These are phyloP conservation scores for Corbicula japonica DNA, from an alignment of 2,888 invertebrate genomes.

Conservation along the genomic window DNA sequence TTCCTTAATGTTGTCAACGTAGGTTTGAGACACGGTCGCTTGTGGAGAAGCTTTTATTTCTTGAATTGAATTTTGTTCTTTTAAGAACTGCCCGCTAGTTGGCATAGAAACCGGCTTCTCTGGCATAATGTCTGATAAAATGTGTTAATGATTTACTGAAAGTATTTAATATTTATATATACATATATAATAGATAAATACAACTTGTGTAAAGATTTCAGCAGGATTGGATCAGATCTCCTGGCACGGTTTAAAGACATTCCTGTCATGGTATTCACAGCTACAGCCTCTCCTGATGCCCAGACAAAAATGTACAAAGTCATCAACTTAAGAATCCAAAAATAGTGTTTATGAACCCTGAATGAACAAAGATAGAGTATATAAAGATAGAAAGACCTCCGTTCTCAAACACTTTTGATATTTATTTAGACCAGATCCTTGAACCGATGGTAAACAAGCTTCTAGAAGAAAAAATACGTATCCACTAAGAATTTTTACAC, in stretches of 20 bases:
- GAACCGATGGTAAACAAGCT: slow-evolving; percentile 10
- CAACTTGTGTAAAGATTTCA: slow-evolving; percentile 22
- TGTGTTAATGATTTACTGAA: slow-evolving; percentile 56
- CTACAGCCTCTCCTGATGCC: slow-evolving; percentile 49
- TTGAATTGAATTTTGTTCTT: slow-evolving; percentile 61
- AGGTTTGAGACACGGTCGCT: too few species aligned
- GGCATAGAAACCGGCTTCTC: slow-evolving; percentile 46
- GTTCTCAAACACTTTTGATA: slow-evolving; percentile 18
- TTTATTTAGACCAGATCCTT: slow-evolving; percentile 17
- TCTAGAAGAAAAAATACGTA: slow-evolving; percentile 2
- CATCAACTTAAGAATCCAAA: slow-evolving; percentile 37
- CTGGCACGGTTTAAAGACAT: slow-evolving; percentile 23
- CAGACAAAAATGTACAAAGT: slow-evolving; percentile 29
- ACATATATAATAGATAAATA: slow-evolving; percentile 5
- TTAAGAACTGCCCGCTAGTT: slow-evolving; percentile 50
- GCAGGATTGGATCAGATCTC: slow-evolving; percentile 15
- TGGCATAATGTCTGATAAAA: slow-evolving; percentile 23
- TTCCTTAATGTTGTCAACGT: too few species aligned
- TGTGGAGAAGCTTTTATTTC: too few species aligned
- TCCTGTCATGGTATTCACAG: too few species aligned
- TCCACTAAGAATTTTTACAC: slow-evolving; percentile 29
- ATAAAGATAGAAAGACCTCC: too few species aligned
- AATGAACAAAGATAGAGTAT: slow-evolving; percentile 31
- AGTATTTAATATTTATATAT: too few species aligned
- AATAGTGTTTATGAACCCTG: slow-evolving; percentile 15